Percentiles rank a stretch among this genome's conserved stretches.
Conservation (phyloP, 2,888 invertebrate species). For the Lymantria dispar region DNA sequence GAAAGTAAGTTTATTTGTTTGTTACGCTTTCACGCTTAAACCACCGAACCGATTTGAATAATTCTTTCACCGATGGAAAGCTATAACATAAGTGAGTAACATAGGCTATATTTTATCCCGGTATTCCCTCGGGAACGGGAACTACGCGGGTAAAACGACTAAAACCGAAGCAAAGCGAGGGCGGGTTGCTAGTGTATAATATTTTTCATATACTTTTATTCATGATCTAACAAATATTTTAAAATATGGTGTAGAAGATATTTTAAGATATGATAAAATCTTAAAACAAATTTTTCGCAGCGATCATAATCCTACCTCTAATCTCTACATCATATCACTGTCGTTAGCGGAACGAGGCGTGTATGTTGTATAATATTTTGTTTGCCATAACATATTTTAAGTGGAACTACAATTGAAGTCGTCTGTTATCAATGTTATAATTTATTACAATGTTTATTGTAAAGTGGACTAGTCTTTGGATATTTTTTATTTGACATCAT, state of each 20-base stretch:
- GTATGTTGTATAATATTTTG: slow-evolving; percentile 11
- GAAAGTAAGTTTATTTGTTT: no score
- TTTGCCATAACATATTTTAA: slow-evolving; percentile 13
- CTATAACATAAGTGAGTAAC: no score
- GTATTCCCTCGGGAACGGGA: no score
- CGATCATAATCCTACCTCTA: slow-evolving; percentile 20
- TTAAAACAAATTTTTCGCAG: slow-evolving; percentile 3
- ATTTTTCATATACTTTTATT: no score
- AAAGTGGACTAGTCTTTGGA: background rate
- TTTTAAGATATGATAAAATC: slow-evolving; percentile 3
- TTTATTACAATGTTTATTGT: slow-evolving; percentile 19
- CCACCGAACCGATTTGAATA: no score
- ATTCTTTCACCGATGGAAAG: no score
- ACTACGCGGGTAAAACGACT: no score
- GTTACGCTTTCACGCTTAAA: no score
- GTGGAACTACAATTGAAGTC: slow-evolving; percentile 12
- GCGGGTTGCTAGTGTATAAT: no score
- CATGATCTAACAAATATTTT: background rate
- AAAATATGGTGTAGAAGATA: background rate
- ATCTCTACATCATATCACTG: slow-evolving; percentile 20
- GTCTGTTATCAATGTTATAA: slow-evolving; percentile 23
- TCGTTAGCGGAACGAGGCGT: slow-evolving; percentile 6
- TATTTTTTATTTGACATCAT: slow-evolving; percentile 2
- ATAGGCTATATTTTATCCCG: no score
- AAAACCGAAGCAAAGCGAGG: no score